phyloP scores from a whole-genome alignment of 2,888 invertebrate species.

The Platycheirus albimanus region DNA sequence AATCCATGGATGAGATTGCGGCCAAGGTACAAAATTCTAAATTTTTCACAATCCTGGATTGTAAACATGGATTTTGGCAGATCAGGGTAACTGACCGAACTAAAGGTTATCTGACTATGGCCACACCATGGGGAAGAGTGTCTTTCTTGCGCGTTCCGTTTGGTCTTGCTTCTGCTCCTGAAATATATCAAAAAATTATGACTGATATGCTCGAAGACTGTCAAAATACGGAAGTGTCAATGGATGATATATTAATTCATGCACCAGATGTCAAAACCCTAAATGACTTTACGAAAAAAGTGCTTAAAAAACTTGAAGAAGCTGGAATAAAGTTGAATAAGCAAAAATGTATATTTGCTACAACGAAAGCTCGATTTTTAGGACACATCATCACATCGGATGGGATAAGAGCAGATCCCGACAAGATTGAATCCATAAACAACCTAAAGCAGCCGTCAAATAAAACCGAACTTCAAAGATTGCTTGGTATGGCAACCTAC shows the following conservation, averaged over 20 bases:
- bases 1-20: slow-evolving; percentile 36
- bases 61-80: slow-evolving; percentile 64
- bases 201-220: slow-evolving; percentile 53
- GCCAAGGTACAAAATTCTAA: slow-evolving; percentile 35
- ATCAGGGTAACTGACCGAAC: slow-evolving; percentile 69
- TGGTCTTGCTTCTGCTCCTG: slow-evolving; percentile 59
- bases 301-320: slow-evolving; percentile 14
- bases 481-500: slow-evolving; percentile 42
- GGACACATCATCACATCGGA: slow-evolving; percentile 42
- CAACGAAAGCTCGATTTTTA: slow-evolving; percentile 22
- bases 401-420: slow-evolving; percentile 32
- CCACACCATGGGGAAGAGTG: slow-evolving; percentile 59
- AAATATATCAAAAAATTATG: slow-evolving; percentile 75
- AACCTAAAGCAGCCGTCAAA: slow-evolving; percentile 25
- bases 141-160: slow-evolving; percentile 41
- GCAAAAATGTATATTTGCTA: slow-evolving; percentile 26
- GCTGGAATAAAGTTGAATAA: slow-evolving; percentile 26
- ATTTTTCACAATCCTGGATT: slow-evolving; percentile 57
- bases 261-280: slow-evolving; percentile 13
- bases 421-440: slow-evolving; percentile 25
- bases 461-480: slow-evolving; percentile 39
- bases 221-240: slow-evolving; percentile 65
- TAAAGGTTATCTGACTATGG: slow-evolving; percentile 61
- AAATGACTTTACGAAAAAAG: slow-evolving; percentile 10
- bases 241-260: slow-evolving; percentile 72